A percentile compares a stretch with the other conserved stretches of the same genome.
These are phyloP conservation scores for Mesochorus sp. DNA, from an alignment of 2,888 invertebrate genomes.

Conservation along the genomic window DNA sequence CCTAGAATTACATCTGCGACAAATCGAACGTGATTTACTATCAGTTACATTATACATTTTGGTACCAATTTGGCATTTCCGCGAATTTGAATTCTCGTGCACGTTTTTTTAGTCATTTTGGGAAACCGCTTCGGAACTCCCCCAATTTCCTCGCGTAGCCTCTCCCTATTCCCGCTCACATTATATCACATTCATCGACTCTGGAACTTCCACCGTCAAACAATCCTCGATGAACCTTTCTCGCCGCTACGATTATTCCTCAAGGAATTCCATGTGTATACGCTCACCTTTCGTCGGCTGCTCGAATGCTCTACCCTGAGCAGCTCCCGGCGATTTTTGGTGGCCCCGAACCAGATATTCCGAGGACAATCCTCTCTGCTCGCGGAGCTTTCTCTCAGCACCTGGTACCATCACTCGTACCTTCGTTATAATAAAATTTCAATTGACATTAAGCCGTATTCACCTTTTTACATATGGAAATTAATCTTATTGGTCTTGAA, in stretches of 20 bases:
- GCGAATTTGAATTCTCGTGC: no score
- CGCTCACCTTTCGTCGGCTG: constrained; percentile 76
- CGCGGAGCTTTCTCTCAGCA: constrained; percentile 84
- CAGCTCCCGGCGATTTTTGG: constrained; percentile 79
- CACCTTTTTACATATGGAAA: no score
- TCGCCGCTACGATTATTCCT: neutral
- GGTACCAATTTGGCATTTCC: no score
- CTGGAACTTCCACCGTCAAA: constrained; percentile 21
- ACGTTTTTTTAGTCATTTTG: no score
- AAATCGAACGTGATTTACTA: no score
- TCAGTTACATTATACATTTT: no score
- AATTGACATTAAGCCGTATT: no score
- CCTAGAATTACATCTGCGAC: constrained; percentile 68
- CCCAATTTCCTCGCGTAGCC: no score
- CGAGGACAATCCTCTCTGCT: constrained; percentile 83
- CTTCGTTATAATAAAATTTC: constrained; percentile 72
- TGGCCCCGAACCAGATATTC: constrained; percentile 83
- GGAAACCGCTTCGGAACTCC: no score
- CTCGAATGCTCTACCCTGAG: constrained; percentile 74
- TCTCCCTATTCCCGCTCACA: no score
- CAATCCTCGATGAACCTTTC: neutral
- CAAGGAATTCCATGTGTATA: neutral
- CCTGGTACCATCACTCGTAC: constrained; percentile 86
- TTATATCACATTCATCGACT: no score
- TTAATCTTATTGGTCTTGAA: neutral